Evolutionary conservation across 2,113 vertebrate species (phyloP), one percentile per base, ranked within the genome.

Genomic region (Brachionichthys hirsutus): DNA sequence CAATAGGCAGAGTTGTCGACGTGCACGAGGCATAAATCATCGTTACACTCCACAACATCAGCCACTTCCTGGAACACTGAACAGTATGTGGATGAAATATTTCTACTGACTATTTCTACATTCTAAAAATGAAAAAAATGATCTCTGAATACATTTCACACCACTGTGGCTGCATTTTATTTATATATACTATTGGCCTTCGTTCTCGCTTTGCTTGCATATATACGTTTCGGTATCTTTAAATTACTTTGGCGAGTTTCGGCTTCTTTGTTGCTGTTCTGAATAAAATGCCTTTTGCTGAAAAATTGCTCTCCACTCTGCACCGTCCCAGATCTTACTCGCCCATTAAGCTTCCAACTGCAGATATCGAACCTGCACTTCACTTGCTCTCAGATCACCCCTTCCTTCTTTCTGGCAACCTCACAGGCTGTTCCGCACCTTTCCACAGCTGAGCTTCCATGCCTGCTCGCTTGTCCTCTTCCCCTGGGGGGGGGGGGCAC

Each of bases 61-160:
- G 19, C 18, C 22, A 63, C 43, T 68, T 58, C 24, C 44, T 18
- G 12, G 34, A 30, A 16, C 11, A 44, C 3, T 16, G n/a, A n/a
- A 17, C 19, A 59, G 16, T 3, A 1, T 30, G 14, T 10, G 30
- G 22, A 24, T 15, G 1, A 44, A 38, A 17, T 24, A 40, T 36
- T 55, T 19, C 16, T 2, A 42, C 19, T 3, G 17, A 48, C 13
- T 47, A 41, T 54, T 46, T 75, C 19, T 30, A 30, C 18, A 19
- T 1, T 45, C 5, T 30, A 58, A 16, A 57, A 44, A 20, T 9
- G 47, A 22, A 70, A 70, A 62, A 47, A 44, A 58, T n/a, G 11
- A 55, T 36, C 49, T 51, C 63, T 71, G 72, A 75, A 75, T 72
- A 68, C 71, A 60, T 72, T 68, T 75, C 54, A 71, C 59, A 59